Evolutionary conservation across 2,888 invertebrate species (phyloP).

Genomic region (Mongoloraphidia duomilia): DNA sequence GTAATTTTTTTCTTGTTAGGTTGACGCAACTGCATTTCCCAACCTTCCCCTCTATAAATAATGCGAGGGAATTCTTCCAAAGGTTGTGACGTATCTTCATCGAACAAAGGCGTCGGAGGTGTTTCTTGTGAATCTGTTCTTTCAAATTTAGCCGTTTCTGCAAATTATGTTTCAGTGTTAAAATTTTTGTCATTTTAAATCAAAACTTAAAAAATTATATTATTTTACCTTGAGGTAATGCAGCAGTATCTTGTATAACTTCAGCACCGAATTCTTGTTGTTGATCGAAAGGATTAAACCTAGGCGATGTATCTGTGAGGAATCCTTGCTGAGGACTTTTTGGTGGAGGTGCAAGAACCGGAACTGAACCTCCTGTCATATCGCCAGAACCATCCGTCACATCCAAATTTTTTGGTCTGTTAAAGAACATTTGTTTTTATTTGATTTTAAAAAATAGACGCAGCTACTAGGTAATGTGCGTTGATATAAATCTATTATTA

Average conservation of each 20-base stretch:
- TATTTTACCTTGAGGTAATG: constrained; percentile 27
- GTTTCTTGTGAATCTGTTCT: constrained; percentile 56
- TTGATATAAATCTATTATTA: too few species aligned
- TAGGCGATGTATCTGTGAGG: constrained; percentile 45
- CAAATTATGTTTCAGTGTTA: constrained; percentile 1
- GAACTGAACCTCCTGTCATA: constrained; percentile 38
- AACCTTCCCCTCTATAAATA: constrained; percentile 66
- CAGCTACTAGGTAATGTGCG: too few species aligned
- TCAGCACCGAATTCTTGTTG: constrained; percentile 31
- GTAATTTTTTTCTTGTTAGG: constrained; percentile 95
- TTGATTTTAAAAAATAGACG: too few species aligned
- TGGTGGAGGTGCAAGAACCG: constrained; percentile 63
- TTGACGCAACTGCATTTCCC: constrained; percentile 93
- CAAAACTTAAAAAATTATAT: constrained; percentile 19
- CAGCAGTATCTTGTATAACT: constrained; percentile 21
- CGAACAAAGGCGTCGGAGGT: constrained; percentile 85
- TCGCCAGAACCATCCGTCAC: constrained; percentile 25
- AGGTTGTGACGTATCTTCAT: constrained; percentile 85
- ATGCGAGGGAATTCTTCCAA: constrained; percentile 81
- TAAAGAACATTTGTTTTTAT: too few species aligned
- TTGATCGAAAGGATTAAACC: constrained; percentile 68
- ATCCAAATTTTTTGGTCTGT: constrained; percentile 38
- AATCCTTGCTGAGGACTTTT: constrained; percentile 36
- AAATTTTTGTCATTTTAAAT: background rate
- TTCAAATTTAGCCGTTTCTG: constrained; percentile 26